Conservation (phyloP, 1,140 invertebrate species). For the Potamilus streckersoni region DNA sequence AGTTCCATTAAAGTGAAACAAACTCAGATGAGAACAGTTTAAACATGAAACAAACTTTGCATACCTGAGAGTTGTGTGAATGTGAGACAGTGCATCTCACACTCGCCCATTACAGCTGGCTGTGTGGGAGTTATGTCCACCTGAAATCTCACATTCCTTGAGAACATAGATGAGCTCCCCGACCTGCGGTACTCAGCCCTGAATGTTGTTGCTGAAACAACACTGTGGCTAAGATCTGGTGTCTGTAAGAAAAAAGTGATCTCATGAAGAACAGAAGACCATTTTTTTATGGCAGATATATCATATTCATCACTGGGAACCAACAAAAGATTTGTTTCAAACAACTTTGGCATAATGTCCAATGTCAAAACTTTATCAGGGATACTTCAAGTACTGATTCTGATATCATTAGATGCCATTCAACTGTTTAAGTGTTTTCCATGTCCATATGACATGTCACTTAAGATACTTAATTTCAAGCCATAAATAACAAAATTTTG, state of each 20-base stretch:
- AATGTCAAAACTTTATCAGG: not conserved
- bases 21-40: not conserved
- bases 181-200: conserved; percentile 94
- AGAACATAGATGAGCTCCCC: conserved; percentile 95
- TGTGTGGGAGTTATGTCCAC: conserved; percentile 74
- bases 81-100: conserved; percentile 92
- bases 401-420: no score
- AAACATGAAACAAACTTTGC: conserved; percentile 33
- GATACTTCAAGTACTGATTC: no score
- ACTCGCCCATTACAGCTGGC: conserved; percentile 64
- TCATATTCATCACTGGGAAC: no score
- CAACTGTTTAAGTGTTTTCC: no score
- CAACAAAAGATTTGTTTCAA: no score
- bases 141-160: conserved; percentile 95
- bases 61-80: conserved; percentile 95
- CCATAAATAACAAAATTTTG: no score
- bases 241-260: conserved; percentile 76
- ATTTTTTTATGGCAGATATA: no score
- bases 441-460: no score
- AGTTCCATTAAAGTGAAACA: no score
- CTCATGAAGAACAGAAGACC: not conserved
- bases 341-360: not conserved
- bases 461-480: no score
- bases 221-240: conserved; percentile 97
- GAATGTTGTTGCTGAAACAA: conserved; percentile 98